Evolutionary conservation across 2,797 vertebrate genomes (phyloP).

Genomic region (Sebastes hopkinsi): DNA sequence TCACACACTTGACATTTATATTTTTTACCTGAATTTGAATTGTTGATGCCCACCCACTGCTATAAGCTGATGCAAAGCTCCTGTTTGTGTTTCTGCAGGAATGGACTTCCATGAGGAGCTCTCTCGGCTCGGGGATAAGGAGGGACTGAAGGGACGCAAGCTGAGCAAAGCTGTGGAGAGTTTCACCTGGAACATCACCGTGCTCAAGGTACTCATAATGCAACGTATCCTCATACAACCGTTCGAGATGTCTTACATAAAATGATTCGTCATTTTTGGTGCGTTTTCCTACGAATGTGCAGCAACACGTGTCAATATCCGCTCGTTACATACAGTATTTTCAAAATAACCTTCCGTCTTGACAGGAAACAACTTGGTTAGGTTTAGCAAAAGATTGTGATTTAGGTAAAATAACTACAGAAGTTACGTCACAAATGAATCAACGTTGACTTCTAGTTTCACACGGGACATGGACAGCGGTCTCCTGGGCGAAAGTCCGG

Average conservation of each 20-base stretch:
- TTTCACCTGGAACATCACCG: conserved; percentile 86
- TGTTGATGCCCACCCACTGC: background rate
- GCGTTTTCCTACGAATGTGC: too few relatives aligned
- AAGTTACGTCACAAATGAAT: too few relatives aligned
- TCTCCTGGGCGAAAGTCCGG: too few relatives aligned
- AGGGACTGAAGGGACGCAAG: conserved; percentile 89
- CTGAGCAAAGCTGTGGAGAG: conserved; percentile 82
- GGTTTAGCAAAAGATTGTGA: too few relatives aligned
- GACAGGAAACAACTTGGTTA: background rate
- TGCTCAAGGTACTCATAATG: conserved; percentile 70
- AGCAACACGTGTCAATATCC: too few relatives aligned
- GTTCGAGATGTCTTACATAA: too few relatives aligned
- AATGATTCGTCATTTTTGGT: too few relatives aligned
- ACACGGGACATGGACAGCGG: too few relatives aligned
- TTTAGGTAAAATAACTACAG: too few relatives aligned
- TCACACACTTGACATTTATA: background rate
- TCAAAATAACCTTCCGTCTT: background rate
- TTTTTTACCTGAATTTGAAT: background rate
- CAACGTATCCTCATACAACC: background rate
- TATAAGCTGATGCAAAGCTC: background rate
- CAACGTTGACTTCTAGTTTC: too few relatives aligned
- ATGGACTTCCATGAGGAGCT: conserved; percentile 97
- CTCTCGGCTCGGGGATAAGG: conserved; percentile 90
- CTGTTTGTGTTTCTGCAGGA: conserved; percentile 73
- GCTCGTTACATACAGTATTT: too few relatives aligned